Percentiles rank a stretch among this genome's conserved stretches.
phyloP scores from a whole-genome alignment of 2,797 vertebrate species.

The Parambassis ranga region DNA sequence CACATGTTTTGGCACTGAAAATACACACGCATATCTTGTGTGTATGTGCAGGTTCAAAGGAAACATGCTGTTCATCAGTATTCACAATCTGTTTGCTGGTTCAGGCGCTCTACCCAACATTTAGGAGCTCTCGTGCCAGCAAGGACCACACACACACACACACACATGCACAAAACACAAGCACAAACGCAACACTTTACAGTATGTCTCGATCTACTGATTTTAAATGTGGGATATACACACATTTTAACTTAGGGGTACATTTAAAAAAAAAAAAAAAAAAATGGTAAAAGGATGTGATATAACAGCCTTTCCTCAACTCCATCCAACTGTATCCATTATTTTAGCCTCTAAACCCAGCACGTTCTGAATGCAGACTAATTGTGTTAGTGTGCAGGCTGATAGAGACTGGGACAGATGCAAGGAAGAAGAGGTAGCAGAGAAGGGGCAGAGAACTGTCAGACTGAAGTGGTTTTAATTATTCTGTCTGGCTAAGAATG shows the following conservation, averaged over 20 bases:
- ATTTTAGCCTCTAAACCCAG: conserved; percentile 46
- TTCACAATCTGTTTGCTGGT: conserved; percentile 61
- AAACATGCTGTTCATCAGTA: conserved; percentile 59
- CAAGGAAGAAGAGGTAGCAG: conserved; percentile 3
- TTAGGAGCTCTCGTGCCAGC: conserved; percentile 17
- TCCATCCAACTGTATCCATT: conserved; percentile 36
- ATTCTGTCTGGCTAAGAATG: conserved; percentile 28
- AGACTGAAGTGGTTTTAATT: conserved; percentile 51
- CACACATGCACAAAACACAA: conserved; percentile 17
- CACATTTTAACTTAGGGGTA: not conserved
- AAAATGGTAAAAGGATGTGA: not conserved
- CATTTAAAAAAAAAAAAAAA: not conserved
- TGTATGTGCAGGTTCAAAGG: conserved; percentile 57
- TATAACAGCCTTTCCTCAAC: conserved; percentile 14
- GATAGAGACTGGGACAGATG: conserved; percentile 30
- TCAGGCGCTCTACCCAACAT: conserved; percentile 33
- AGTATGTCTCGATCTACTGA: too few species aligned
- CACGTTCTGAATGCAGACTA: conserved; percentile 45
- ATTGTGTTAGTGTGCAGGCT: conserved; percentile 48
- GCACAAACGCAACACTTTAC: too few species aligned
- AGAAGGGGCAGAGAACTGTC: conserved; percentile 36
- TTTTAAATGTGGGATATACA: not conserved
- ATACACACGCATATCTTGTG: not conserved
- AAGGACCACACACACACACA: not conserved
- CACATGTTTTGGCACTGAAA: too few species aligned